Percentiles rank a stretch among this genome's conserved stretches.
phyloP scores from a whole-genome alignment of 2,888 invertebrate genomes.

The Rosalia funebris region DNA sequence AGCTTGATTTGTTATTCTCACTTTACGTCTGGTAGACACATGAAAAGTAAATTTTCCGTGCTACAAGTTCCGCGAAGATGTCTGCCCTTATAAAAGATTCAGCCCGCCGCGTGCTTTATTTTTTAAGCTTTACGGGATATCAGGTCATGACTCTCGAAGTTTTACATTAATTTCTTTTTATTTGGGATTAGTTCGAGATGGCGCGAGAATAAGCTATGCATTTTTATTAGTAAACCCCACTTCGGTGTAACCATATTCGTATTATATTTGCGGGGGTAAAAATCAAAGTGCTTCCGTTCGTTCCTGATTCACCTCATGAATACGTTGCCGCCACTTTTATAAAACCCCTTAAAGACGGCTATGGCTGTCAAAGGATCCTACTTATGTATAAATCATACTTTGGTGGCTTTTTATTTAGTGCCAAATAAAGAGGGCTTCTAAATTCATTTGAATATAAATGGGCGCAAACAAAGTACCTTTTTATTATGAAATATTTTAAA shows the following conservation, averaged over 20 bases:
- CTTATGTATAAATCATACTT: conserved; percentile 57
- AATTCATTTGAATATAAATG: conserved; percentile 49
- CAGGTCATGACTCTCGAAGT: conserved; percentile 33
- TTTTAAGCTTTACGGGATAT: conserved; percentile 23
- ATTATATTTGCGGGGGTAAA: conserved; percentile 62
- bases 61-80: too few species aligned
- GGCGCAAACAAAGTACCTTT: conserved; percentile 40
- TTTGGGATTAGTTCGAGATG: conserved; percentile 56
- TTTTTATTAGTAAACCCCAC: conserved; percentile 62
- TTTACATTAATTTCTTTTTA: conserved; percentile 56
- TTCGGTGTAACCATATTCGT: conserved; percentile 62
- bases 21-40: too few species aligned
- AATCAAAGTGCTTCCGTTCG: conserved; percentile 62
- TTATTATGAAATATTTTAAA: conserved; percentile 27
- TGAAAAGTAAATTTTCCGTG: too few species aligned
- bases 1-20: too few species aligned
- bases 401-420: conserved; percentile 52
- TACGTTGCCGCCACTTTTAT: conserved; percentile 56
- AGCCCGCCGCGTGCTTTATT: background rate
- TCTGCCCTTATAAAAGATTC: conserved; percentile 3
- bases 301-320: conserved; percentile 60
- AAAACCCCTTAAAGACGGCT: conserved; percentile 56
- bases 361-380: conserved; percentile 55
- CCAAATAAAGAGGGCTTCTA: conserved; percentile 49
- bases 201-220: conserved; percentile 60